Evolutionary conservation across 2,113 vertebrate species (phyloP), one percentile per base, ranked within the genome.

Genomic region (Kryptolebias marmoratus): DNA sequence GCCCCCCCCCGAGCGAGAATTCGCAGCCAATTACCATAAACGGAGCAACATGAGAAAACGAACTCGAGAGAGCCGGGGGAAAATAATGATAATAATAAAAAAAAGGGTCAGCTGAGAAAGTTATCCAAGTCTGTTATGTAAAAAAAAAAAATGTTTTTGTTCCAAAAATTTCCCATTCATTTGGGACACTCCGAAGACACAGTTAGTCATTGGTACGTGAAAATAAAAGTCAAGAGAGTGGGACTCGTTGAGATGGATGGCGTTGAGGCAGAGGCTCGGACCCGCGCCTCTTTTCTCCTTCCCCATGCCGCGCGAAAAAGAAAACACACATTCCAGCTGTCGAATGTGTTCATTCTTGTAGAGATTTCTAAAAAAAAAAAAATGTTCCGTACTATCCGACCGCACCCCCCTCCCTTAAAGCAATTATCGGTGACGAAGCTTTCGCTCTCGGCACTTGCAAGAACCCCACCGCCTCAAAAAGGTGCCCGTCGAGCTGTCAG

Each of bases 281-380:
- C 68, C 22, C 8, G 60, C 55, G 15, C 12, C 27, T 64, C 36
- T 48, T 59, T 72, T 13, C 22, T 22, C 42, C 13, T 31, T 66
- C 14, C 11, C 39, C 13, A 10, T 10, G 1, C 27, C 4, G 9
- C 3, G 52, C 61, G 62, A 82, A 82, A 82, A 22, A 22, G 22
- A 22, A 22, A 22, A 22, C 22, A 80, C 63, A 88, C 83, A 80
- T 85, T 86, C 77, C 85, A 82, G 78, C 82, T 85, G 87, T 90
- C 68, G 53, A 53, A 74, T 39, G 12, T 4, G 67, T 54, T 89
- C 71, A 52, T 77, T 75, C 82, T 54, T 75, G 78, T 22, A n/a
- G 57, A 49, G 64, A 61, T 15, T 47, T 65, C 71, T 63, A 9
- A 48, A 90, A 87, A 87, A 64, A 60, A 9, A 48, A 90, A 87